These are phyloP conservation scores for Mellivora capensis DNA, from an alignment of 2,113 vertebrate genomes.

Conservation along the genomic window DNA sequence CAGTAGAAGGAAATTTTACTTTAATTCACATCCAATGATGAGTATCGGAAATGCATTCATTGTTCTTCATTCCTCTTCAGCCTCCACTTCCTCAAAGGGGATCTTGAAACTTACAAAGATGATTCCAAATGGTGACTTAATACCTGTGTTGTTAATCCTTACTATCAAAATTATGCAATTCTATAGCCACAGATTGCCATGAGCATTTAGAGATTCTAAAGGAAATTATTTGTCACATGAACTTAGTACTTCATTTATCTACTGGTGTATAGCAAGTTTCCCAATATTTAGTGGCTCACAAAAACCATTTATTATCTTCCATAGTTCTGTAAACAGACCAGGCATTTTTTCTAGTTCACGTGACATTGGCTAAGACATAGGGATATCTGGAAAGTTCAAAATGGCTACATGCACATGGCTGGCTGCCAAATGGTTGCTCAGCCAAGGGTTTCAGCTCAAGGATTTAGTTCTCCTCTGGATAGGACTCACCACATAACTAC, in stretches of 20 bases:
- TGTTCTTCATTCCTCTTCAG: not conserved
- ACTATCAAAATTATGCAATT: not conserved
- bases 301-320: not conserved
- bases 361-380: not conserved
- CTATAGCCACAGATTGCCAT: not conserved
- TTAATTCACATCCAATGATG: not conserved
- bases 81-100: not conserved
- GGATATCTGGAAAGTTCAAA: not conserved
- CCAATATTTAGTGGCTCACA: not conserved
- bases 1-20: constrained; percentile 17
- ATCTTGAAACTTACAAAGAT: not conserved
- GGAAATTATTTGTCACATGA: not conserved
- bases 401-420: not conserved
- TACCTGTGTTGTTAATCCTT: not conserved
- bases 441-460: not conserved
- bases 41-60: not conserved
- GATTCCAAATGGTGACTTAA: not conserved
- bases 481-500: not conserved
- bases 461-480: not conserved
- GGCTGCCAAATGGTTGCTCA: not conserved
- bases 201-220: not conserved
- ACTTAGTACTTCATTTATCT: not conserved
- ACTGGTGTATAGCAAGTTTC: not conserved
- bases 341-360: not conserved
- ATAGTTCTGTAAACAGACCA: not conserved